Base-by-base conservation (phyloP, 2,888 invertebrate genomes). In the Melolontha melolontha region DNA sequence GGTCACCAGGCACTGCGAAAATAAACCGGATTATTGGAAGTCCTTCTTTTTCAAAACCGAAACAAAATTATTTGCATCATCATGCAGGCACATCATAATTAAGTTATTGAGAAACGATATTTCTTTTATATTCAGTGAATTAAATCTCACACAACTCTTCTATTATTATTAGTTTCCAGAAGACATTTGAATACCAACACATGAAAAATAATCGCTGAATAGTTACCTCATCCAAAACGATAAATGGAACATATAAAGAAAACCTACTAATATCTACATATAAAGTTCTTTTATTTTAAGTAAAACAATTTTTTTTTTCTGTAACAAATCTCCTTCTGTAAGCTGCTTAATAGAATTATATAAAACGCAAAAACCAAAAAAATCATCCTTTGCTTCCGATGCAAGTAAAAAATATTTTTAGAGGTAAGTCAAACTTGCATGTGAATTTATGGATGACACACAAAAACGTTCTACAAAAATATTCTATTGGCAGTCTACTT, bases 1-100 rank as follows among this genome's bases (percentile, higher is more conserved):
- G 98, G 85, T 97, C 94, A 74, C 97, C 97, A 77, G 98, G 98
- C 88, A 99, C 98, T 98, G 90, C 85, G 87, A 86, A 83, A 66
- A 68, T 40, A 66, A 27, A 65, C 14, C 12, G 12, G n/a, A 70
- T 70, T 51, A 59, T 57, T 65, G 16, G 12, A 10, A 40, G 44
- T 47, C 44, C 63, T 27, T 11, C 14, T 11, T 51, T 14, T 66
- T 27, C 49, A 71, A 50, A 59, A 42, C 57, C 64, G 67, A 47
- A 50, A 63, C 68, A 70, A 70, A 72, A 72, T 73, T 72, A 71
- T 70, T 70, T 63, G 77, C 68, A 54, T 65, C 41, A 50, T 64
- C 82, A 82, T 82, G 81, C 82, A 80, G 78, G 80, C 82, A 82
- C 80, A 79, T 80, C 79, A 79, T 78, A 79, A 78, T 76, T 73